Conservation (phyloP, 2,888 invertebrate species). For the Aleiodes alternator region DNA sequence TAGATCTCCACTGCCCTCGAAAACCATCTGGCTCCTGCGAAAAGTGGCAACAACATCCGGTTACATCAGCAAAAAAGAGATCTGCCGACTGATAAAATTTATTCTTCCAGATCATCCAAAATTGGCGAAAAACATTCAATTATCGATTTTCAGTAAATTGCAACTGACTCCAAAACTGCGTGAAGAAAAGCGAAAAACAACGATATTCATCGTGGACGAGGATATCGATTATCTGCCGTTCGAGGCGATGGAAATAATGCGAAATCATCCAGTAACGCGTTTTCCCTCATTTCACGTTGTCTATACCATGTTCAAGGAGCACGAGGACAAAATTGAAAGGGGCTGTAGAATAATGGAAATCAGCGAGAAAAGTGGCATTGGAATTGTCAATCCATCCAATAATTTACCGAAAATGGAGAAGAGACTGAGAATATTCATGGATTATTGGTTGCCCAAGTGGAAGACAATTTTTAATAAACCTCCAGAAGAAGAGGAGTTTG, state of each 20-base stretch:
- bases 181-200: slow-evolving; percentile 78
- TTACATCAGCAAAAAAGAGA: slow-evolving; percentile 72
- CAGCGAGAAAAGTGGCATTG: slow-evolving; percentile 76
- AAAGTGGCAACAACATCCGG: slow-evolving; percentile 73
- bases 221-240: slow-evolving; percentile 86
- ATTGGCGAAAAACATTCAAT: slow-evolving; percentile 65
- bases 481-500: slow-evolving; percentile 79
- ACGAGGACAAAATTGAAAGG: slow-evolving; percentile 77
- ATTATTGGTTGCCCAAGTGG: slow-evolving; percentile 80
- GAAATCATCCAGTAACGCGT: slow-evolving; percentile 83
- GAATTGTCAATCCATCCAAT: slow-evolving; percentile 80
- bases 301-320: slow-evolving; percentile 80
- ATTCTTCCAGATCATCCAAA: slow-evolving; percentile 70
- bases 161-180: slow-evolving; percentile 65
- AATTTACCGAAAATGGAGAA: slow-evolving; percentile 82
- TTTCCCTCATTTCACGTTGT: slow-evolving; percentile 85
- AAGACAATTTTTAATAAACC: slow-evolving; percentile 78
- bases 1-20: slow-evolving; percentile 58
- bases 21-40: slow-evolving; percentile 72
- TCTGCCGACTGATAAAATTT: slow-evolving; percentile 72
- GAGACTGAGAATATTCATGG: slow-evolving; percentile 78
- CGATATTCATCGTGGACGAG: slow-evolving; percentile 84
- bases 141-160: slow-evolving; percentile 66
- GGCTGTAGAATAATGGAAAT: slow-evolving; percentile 79
- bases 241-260: slow-evolving; percentile 83